Base-by-base conservation (phyloP, 2,113 vertebrate genomes). In the Sakesphorus luctuosus region DNA sequence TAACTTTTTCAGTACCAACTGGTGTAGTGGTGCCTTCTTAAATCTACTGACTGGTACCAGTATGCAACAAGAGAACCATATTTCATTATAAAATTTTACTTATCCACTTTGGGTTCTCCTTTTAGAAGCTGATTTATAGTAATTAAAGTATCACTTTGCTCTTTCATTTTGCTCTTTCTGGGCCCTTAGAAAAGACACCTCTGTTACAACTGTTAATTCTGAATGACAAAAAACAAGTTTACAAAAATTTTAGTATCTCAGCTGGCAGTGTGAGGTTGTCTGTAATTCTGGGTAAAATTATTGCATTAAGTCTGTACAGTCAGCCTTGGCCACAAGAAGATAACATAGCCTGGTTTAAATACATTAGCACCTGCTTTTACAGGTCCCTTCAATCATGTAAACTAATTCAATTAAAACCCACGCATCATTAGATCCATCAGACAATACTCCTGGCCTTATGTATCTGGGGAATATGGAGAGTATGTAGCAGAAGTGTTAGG, bases 61-160 rank as follows among this genome's bases (percentile, higher is more conserved):
- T 4, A 40, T 2, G 69, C 21, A 69, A 35, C 3, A 59, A 71
- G 6, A 43, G 7, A 76, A 73, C 6, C 0, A 0, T 43, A 62
- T 36, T 61, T 68, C 7, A 63, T 33, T 10, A 76, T 19, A 36
- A 62, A 92, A 75, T 73, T 44, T 7, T 20, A 75, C 12, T 33
- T 53, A 63, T 13, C 7, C 11, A 58, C 12, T 35, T 62, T 0
- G 0, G 31, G 9, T 50, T 14, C 4, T 65, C 24, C 23, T 36
- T 55, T 62, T 84, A n/a, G 50, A 87, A 66, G 53, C 5, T 43
- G 3, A 61, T 68, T 88, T 71, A 50, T 26, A 4, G 33, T 55
- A 67, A 81, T 35, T 68, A 56, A 79, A 68, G 9, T 17, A 61
- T 47, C 44, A 68, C 18, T 52, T 56, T 20, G 53, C 3, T 40